Evolutionary conservation across 2,888 invertebrate genomes (phyloP), one percentile per base, ranked within the genome.

Genomic region (Sabatieria punctata): DNA sequence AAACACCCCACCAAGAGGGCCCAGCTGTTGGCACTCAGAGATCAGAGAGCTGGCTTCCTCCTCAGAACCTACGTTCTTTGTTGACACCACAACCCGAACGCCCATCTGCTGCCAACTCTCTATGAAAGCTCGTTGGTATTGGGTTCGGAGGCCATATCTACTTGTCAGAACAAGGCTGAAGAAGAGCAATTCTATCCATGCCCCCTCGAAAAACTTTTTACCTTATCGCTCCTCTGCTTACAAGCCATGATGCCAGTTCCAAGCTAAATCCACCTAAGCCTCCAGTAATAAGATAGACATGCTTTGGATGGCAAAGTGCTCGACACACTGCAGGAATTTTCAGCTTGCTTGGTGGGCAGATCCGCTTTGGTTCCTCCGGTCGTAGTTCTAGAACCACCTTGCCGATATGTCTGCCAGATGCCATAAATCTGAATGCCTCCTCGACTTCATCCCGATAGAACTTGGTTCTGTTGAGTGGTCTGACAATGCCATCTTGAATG

Each of bases 211-310:
- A n/a, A n/a, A n/a, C n/a, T n/a, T n/a, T n/a, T n/a, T 4, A 48
- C 44, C 78, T 75, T 43, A 73, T 78, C 22, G 85, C 88, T 15
- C 91, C 91, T 49, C 89, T 77, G 33, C 70, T 68, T 37, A 84
- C 76, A 65, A 93, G 68, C 88, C 88, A 88, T 54, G 80, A 75
- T 36, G 80, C 78, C 53, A 93, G 72, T 71, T 93, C 91, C 52
- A 91, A 71, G 22, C 91, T 91, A 68, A 93, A 91, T 2, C 91
- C 91, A 52, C 91, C 93, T 38, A 91, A 74, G 43, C 91, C 91
- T 49, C 83, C 77, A 3, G 61, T 1, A 19, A 51, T 37, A 13
- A 51, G n/a, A 36, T 47, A 51, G 18, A 27, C n/a, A 30, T 46
- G 38, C 15, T n/a, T 6, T 15, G 49, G 49, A 22, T 49, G 11